Evolutionary conservation across 1,140 invertebrate genomes (phyloP).

Genomic region (Drosophila rhopaloa): DNA sequence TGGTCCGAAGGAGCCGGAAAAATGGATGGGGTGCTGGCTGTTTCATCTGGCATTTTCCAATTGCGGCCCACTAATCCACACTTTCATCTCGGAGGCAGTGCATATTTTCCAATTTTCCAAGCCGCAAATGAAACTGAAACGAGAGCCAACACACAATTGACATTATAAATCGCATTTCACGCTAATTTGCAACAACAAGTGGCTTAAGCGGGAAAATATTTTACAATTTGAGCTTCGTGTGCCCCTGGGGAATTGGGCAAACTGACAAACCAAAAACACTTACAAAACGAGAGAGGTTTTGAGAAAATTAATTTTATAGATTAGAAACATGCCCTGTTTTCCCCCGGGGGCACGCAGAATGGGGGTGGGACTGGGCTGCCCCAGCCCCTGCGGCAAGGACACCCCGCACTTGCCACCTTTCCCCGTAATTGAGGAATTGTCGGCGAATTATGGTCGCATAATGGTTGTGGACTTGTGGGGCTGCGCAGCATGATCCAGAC

Average conservation of each 20-base stretch:
- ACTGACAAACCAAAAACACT: conserved; percentile 30
- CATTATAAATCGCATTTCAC: conserved; percentile 83
- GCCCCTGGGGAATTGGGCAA: conserved; percentile 30
- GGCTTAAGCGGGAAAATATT: conserved; percentile 44
- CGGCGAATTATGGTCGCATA: conserved; percentile 73
- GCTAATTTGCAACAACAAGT: conserved; percentile 78
- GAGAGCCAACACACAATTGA: conserved; percentile 55
- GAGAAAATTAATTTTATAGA: conserved; percentile 84
- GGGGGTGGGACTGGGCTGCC: background rate
- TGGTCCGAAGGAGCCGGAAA: background rate
- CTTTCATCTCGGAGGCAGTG: conserved; percentile 59
- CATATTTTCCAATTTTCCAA: conserved; percentile 71
- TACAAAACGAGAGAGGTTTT: conserved; percentile 37
- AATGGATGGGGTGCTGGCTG: background rate
- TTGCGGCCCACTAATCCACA: conserved; percentile 64
- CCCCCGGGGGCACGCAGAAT: background rate
- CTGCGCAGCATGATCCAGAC: conserved; percentile 45
- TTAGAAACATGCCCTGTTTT: conserved; percentile 61
- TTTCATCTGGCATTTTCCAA: conserved; percentile 8
- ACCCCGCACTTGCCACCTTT: conserved; percentile 20
- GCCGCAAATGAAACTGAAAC: conserved; percentile 10
- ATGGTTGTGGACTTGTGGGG: conserved; percentile 26
- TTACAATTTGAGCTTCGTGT: conserved; percentile 59
- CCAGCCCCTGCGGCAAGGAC: too few relatives aligned
- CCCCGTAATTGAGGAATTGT: conserved; percentile 75